Evolutionary conservation across 2,888 invertebrate genomes (phyloP).

Genomic region (Dryomyza anilis): DNA sequence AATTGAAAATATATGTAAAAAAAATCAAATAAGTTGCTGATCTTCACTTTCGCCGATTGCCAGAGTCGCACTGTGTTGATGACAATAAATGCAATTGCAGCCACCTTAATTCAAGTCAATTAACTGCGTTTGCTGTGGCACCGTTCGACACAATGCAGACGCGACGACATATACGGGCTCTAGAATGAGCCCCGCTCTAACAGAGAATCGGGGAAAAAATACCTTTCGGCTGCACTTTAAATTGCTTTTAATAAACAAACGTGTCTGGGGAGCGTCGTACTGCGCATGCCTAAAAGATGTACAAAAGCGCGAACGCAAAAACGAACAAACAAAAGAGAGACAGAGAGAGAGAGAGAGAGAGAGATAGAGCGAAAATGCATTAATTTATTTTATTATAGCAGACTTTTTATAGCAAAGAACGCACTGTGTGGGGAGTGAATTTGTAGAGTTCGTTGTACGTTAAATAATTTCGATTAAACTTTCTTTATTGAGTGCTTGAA

Average conservation of each 20-base stretch:
- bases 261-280: not conserved
- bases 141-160: too few species aligned
- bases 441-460: too few species aligned
- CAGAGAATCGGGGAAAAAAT: not conserved
- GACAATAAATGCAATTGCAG: conserved; percentile 36
- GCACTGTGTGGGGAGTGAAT: too few species aligned
- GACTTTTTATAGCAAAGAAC: too few species aligned
- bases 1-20: too few species aligned
- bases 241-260: not conserved
- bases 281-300: not conserved
- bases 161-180: not conserved
- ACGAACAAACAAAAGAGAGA: conserved; percentile 18
- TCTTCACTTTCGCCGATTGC: too few species aligned
- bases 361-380: not conserved
- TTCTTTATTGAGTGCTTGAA: not conserved
- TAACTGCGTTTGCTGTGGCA: conserved; percentile 46
- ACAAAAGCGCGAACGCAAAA: not conserved
- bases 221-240: not conserved
- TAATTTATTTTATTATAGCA: too few species aligned
- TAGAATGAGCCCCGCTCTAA: not conserved
- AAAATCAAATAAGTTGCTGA: too few species aligned
- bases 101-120: conserved; percentile 62
- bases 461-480: too few species aligned
- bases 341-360: not conserved
- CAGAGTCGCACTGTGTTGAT: too few species aligned